Evolutionary conservation across 1,140 invertebrate species (phyloP), one percentile per base, ranked within the genome.

Genomic region (Marisa cornuarietis): DNA sequence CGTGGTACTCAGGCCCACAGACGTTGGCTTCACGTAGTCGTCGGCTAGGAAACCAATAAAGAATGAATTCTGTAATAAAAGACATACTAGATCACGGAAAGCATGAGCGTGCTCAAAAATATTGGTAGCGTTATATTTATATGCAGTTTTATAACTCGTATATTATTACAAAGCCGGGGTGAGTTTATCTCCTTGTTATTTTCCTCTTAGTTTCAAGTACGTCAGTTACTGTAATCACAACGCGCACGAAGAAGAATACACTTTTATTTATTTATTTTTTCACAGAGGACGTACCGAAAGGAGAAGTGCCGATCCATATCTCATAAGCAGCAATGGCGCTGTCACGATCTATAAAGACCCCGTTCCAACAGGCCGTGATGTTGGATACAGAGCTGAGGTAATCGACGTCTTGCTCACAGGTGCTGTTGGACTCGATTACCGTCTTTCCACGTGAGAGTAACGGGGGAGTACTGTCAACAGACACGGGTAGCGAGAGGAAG

Each of bases 291-390:
- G 1, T 49, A 84, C 84, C 79, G 31, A 75, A 65, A 7, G 83
- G 85, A 24, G 76, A 76, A 0, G 81, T 82, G 42, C 85, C 85
- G 20, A 83, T 54, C 49, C 72, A 79, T 0, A 87, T 73, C 52
- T 54, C 31, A 68, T 81, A 84, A 16, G 31, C 52, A 10, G 18
- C 51, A 6, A 87, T 81, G 16, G 69, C 62, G 78, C 81, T 84
- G 76, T 84, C 79, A 24, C 52, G n/a, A 31, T 87, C 85, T 22
- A 26, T 63, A 69, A 87, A 87, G 13, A 87, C 83, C 16, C 74
- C 78, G 9, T 65, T 24, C 85, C 85, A 87, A 71, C 84, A 85
- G 16, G 80, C 74, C 3, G 65, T 74, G 24, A 87, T 49, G 18
- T 62, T n/a, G 10, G 51, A 65, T 0, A n/a, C 42, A 22, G 71